A percentile compares a stretch with the other conserved stretches of the same genome.
phyloP scores from a whole-genome alignment of 2,797 vertebrate species.

The Galago senegalensis region DNA sequence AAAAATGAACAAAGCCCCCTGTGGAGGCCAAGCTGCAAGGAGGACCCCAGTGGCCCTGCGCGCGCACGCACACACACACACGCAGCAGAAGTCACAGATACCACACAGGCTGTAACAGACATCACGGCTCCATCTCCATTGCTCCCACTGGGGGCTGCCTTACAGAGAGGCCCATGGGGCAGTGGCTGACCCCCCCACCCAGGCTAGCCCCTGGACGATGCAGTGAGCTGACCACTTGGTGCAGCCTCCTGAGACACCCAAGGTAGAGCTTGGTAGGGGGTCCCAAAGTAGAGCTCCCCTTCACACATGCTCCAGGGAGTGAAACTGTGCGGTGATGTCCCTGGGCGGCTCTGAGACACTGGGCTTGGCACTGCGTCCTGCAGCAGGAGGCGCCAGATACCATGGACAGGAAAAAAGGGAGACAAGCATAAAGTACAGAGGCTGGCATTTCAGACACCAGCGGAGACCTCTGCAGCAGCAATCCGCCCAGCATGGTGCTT shows the following conservation, averaged over 20 bases:
- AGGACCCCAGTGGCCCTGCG: background rate
- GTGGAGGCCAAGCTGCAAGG: background rate
- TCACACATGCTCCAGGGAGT: background rate
- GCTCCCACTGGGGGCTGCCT: fast-evolving
- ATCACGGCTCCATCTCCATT: fast-evolving
- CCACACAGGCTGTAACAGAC: fast-evolving
- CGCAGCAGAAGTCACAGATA: fast-evolving
- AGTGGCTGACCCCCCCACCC: too few species aligned
- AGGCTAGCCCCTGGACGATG: background rate
- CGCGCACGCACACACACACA: background rate
- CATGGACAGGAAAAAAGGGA: too few species aligned
- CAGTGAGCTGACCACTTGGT: fast-evolving
- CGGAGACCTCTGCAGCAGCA: fast-evolving
- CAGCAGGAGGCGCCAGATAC: fast-evolving
- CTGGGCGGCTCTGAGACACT: background rate
- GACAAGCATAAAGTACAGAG: fast-evolving
- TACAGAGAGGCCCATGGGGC: fast-evolving
- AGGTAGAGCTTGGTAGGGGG: background rate
- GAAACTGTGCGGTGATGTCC: background rate
- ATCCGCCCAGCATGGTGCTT: fast-evolving
- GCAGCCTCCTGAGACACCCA: background rate
- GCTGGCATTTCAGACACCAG: fast-evolving
- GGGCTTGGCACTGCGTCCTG: fast-evolving
- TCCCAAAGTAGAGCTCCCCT: background rate
- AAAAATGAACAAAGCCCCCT: background rate